phyloP scores from a whole-genome alignment of 1,140 invertebrate genomes.

The Artemia franciscana region DNA sequence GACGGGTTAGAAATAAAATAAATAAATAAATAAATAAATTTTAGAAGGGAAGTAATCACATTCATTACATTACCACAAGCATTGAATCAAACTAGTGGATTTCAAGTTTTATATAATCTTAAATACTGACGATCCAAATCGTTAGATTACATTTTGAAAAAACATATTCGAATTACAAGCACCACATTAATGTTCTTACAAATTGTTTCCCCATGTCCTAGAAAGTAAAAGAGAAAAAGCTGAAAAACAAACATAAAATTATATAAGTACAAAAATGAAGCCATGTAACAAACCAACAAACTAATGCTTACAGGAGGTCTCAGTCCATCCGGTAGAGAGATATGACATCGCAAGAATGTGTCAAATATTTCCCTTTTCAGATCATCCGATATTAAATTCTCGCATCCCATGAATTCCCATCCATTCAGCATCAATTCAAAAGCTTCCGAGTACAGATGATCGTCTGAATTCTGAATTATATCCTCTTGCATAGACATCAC shows the following conservation, averaged over 20 bases:
- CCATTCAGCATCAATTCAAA: constrained; percentile 55
- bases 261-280: neutral
- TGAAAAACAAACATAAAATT: neutral
- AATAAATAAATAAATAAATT: too few species aligned
- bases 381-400: constrained; percentile 30
- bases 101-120: too few species aligned
- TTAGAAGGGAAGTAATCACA: too few species aligned
- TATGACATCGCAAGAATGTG: constrained; percentile 51
- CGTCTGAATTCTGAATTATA: constrained; percentile 21
- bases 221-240: neutral
- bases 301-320: constrained; percentile 25
- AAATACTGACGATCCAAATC: too few species aligned
- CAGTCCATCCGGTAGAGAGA: constrained; percentile 53
- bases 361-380: constrained; percentile 40
- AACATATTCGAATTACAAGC: too few species aligned
- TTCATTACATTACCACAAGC: too few species aligned
- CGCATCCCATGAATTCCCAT: constrained; percentile 40
- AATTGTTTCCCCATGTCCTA: too few species aligned
- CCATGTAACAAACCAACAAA: neutral
- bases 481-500: neutral
- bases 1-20: too few species aligned
- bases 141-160: too few species aligned
- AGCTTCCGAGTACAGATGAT: constrained; percentile 45
- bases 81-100: too few species aligned
- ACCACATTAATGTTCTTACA: too few species aligned